Conservation (phyloP, 1,140 invertebrate genomes). For the Pollicipes pollicipes region DNA sequence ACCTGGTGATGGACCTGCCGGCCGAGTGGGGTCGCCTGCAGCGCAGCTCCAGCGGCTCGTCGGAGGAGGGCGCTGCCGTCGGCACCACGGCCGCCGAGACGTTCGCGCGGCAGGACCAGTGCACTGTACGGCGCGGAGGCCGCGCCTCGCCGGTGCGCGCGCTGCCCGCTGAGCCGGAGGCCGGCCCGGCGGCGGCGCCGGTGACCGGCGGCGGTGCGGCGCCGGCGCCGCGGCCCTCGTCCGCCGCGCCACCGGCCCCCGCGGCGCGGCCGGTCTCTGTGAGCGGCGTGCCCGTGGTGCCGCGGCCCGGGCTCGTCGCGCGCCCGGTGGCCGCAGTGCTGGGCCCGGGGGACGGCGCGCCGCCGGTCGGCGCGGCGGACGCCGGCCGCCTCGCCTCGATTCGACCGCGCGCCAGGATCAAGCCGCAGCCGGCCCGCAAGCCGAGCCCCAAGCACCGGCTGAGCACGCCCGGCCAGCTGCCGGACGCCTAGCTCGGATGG, state of each 20-base stretch:
- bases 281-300: background rate
- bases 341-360: too few species aligned
- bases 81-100: slow-evolving; percentile 46
- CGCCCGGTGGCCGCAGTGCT: background rate
- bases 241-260: too few species aligned
- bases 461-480: background rate
- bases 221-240: too few species aligned
- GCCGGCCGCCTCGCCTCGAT: background rate
- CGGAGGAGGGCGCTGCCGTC: slow-evolving; percentile 1
- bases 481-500: too few species aligned
- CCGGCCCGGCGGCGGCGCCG: too few species aligned
- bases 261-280: too few species aligned
- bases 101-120: slow-evolving; percentile 59
- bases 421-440: background rate
- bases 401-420: background rate
- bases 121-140: slow-evolving; percentile 36
- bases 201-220: background rate
- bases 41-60: slow-evolving; percentile 15
- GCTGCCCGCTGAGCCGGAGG: background rate
- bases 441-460: background rate
- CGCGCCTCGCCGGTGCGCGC: too few species aligned
- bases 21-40: slow-evolving; percentile 14
- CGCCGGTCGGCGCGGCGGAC: too few species aligned
- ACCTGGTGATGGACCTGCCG: slow-evolving; percentile 71
- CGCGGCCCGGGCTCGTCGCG: background rate